A percentile compares a stretch with the other conserved stretches of the same genome.
Evolutionary conservation across 2,888 invertebrate species (phyloP).

Genomic region (Parnassius smintheus): DNA sequence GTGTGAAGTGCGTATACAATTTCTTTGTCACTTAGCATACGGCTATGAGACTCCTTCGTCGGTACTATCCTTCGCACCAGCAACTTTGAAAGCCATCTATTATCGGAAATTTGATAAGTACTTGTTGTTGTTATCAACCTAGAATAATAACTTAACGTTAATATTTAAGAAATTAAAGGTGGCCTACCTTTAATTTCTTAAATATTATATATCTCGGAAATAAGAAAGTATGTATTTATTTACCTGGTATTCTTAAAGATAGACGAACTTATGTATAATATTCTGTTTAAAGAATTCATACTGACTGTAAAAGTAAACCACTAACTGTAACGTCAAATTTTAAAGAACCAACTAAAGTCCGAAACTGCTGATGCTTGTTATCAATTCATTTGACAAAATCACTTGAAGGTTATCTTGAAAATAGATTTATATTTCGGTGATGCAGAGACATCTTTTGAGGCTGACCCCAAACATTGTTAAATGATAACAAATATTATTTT

Average conservation of each 20-base stretch:
- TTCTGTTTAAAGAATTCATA: conserved; percentile 70
- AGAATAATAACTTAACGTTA: conserved; percentile 49
- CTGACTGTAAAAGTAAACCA: conserved; percentile 33
- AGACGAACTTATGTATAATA: conserved; percentile 53
- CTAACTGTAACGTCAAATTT: conserved; percentile 34
- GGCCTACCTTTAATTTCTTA: too few relatives aligned
- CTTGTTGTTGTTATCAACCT: conserved; percentile 68
- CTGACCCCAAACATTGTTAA: conserved; percentile 42
- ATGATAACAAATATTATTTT: not conserved
- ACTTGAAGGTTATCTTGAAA: conserved; percentile 78
- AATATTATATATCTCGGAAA: too few relatives aligned
- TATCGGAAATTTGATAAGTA: conserved; percentile 70
- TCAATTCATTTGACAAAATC: conserved; percentile 74
- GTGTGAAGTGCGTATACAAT: conserved; percentile 97
- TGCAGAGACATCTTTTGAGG: conserved; percentile 57
- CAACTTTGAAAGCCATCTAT: conserved; percentile 94
- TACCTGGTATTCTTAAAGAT: conserved; percentile 70
- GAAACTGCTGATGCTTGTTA: conserved; percentile 50
- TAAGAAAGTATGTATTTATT: conserved; percentile 29
- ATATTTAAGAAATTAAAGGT: conserved; percentile 47
- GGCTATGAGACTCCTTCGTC: conserved; percentile 97
- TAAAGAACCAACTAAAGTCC: conserved; percentile 28
- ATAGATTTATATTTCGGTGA: conserved; percentile 64
- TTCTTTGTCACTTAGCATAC: conserved; percentile 98
- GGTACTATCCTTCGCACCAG: conserved; percentile 95